phyloP scores from a whole-genome alignment of 37 sponge, comb jelly and placozoan species.

The Tethya wilhelma region DNA sequence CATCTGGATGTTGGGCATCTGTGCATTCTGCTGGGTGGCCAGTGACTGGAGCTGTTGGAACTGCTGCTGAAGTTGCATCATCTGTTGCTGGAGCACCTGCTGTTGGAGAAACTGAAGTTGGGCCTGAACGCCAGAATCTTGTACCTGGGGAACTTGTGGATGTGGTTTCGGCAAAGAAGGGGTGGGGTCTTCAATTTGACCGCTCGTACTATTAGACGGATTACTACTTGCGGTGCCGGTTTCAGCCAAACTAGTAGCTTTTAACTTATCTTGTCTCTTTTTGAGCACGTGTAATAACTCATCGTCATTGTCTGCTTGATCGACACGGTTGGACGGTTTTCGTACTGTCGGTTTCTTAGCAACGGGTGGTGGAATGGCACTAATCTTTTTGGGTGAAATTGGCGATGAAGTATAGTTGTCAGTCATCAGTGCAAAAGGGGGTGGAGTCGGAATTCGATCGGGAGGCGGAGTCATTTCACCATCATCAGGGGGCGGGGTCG shows the following conservation, averaged over 20 bases:
- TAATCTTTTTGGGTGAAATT: background rate
- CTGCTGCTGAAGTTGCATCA: conserved; percentile 40
- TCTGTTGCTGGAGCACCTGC: conserved; percentile 56
- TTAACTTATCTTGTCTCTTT: too few species aligned
- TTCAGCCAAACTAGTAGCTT: too few species aligned
- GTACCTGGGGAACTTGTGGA: too few species aligned
- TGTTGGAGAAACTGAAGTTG: conserved; percentile 71
- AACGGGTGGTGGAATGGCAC: too few species aligned
- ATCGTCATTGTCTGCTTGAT: too few species aligned
- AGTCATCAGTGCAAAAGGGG: background rate
- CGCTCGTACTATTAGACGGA: too few species aligned
- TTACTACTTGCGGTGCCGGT: too few species aligned
- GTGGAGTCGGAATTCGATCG: conserved; percentile 1
- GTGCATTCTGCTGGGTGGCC: conserved; percentile 1
- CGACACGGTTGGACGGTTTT: too few species aligned
- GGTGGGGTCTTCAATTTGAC: background rate
- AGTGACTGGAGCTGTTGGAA: conserved; percentile 11
- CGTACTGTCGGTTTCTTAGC: too few species aligned
- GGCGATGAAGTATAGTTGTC: background rate
- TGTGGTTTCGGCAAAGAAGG: background rate
- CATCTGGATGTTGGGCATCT: background rate
- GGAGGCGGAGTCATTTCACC: conserved; percentile 29
- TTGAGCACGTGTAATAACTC: too few species aligned
- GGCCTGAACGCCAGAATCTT: too few species aligned
- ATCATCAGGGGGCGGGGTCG: conserved; percentile 2